These are phyloP conservation scores for Vanessa atalanta DNA, from an alignment of 1,140 invertebrate species.

Conservation along the genomic window DNA sequence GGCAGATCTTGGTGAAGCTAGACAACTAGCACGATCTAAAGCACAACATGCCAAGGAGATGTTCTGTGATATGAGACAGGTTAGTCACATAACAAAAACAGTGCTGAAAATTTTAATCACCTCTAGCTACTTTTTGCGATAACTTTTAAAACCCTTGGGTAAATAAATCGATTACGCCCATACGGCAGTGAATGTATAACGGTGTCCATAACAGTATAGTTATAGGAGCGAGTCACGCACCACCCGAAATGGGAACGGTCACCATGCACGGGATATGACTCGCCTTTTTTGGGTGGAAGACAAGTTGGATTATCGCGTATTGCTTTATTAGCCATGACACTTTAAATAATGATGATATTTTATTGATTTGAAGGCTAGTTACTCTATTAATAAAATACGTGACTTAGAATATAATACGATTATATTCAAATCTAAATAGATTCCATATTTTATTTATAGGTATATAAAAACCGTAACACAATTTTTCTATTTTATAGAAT, in stretches of 20 bases:
- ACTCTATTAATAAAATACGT: background rate
- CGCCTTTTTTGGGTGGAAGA: constrained; percentile 27
- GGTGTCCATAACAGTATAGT: constrained; percentile 45
- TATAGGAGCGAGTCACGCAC: constrained; percentile 41
- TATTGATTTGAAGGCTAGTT: background rate
- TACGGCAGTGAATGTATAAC: constrained; percentile 36
- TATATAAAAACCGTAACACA: too few species aligned
- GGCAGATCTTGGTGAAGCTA: constrained; percentile 87
- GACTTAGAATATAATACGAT: background rate
- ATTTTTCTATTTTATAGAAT: too few species aligned
- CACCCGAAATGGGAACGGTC: constrained; percentile 38
- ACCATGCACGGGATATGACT: constrained; percentile 25
- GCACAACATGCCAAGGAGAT: constrained; percentile 69
- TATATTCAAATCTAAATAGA: background rate
- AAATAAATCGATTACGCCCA: background rate
- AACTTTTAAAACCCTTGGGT: background rate
- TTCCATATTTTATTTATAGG: too few species aligned
- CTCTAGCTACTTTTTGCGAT: background rate
- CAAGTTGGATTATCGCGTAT: constrained; percentile 22
- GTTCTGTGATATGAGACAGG: constrained; percentile 74
- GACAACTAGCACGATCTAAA: constrained; percentile 66
- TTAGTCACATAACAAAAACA: constrained; percentile 17
- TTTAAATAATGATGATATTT: constrained; percentile 12
- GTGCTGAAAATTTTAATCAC: too few species aligned
- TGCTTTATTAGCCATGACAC: constrained; percentile 3